Conservation (phyloP, 2,113 vertebrate genomes). For the Microcebus lehilahytsara region DNA sequence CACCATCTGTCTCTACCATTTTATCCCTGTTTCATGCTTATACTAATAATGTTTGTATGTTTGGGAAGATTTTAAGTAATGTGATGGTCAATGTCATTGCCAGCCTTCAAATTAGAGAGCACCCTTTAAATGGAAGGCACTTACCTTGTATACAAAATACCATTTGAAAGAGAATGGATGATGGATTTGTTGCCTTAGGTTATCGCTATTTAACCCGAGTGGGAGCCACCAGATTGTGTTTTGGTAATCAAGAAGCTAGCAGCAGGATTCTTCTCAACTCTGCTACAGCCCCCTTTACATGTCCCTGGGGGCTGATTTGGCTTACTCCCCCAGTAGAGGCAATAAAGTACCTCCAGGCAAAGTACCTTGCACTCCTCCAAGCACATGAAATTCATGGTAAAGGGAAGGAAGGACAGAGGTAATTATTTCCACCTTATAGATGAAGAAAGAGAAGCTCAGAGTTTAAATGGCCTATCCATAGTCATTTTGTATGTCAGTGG, state of each 20-base stretch:
- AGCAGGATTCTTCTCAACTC: not conserved
- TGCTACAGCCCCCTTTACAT: not conserved
- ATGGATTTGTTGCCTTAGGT: constrained; percentile 49
- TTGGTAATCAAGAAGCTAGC: not conserved
- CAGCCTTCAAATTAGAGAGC: constrained; percentile 20
- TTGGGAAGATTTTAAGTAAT: constrained; percentile 55
- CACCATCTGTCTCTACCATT: not conserved
- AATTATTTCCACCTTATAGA: not conserved
- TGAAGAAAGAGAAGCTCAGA: not conserved
- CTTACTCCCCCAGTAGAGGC: not conserved
- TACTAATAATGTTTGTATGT: constrained; percentile 53
- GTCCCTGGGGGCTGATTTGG: not conserved
- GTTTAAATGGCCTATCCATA: not conserved
- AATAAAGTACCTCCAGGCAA: not conserved
- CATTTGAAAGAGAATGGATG: constrained; percentile 41
- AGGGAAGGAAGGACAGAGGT: not conserved
- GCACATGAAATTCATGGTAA: not conserved
- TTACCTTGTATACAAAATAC: constrained; percentile 44
- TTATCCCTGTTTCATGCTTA: constrained; percentile 26
- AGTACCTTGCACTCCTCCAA: not conserved
- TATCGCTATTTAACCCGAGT: constrained; percentile 29
- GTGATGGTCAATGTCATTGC: constrained; percentile 32
- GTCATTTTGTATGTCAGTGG: not conserved
- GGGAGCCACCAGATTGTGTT: not conserved
- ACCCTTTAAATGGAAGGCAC: constrained; percentile 46